Evolutionary conservation across 1,140 invertebrate genomes (phyloP), one percentile per base, ranked within the genome.

Genomic region (Pseudachorutes palmiensis): DNA sequence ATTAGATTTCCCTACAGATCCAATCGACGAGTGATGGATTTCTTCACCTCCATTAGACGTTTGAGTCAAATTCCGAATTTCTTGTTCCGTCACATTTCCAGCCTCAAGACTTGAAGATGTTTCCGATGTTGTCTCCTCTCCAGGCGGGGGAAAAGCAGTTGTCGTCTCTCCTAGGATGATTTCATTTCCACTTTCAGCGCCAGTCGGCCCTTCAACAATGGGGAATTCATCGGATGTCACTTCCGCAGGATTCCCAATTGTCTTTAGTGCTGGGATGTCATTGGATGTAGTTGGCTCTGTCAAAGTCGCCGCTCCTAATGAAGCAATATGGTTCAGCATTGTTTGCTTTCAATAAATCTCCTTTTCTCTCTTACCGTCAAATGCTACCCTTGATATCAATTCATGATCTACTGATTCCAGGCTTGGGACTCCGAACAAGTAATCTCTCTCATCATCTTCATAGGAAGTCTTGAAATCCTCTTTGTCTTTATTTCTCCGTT

Each of bases 401-500:
- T 22, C 30, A 62, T 62, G 30, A n/a, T 62, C 60, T 14, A 33
- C 2, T 14, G 14, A 2, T 22, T 36, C 30, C 3, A 41, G 29
- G 41, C 60, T 60, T 29, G 58, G 30, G 3, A 30, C 58, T 31
- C 30, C 58, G 14, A 30, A 63, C 45, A 62, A 55, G 30, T 70
- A 60, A 2, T 67, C 66, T 59, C 65, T 66, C 51, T 66, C 60
- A 49, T 66, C 68, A 61, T 70, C 68, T 49, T 70, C 68, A 19
- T 59, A 70, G n/a, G 61, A 66, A n/a, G 58, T 62, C 12, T 2
- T 9, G 31, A 57, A 64, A 41, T 66, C 64, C 14, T 67, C 51
- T 24, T 45, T 32, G 36, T 70, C 69, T 67, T 67, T 69, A 59
- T 70, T 73, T 41, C 69, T 57, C 12, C 72, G 60, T 24, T 73